Evolutionary conservation across 2,113 vertebrate genomes (phyloP), one percentile per base, ranked within the genome.

Genomic region (Ursus arctos): DNA sequence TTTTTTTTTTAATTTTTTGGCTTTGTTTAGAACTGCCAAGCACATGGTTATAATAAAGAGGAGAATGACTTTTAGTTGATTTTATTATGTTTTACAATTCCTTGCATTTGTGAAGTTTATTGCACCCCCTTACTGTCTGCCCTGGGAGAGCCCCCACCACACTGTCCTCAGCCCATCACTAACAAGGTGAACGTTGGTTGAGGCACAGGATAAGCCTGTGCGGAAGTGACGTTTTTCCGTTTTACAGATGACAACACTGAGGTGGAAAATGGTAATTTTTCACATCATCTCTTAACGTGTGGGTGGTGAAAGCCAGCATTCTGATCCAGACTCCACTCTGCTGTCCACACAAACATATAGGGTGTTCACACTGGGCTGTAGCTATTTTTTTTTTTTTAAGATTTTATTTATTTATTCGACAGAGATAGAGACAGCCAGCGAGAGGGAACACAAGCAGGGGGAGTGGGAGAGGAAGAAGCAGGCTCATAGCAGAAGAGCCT

Each of bases 21-120:
- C 22, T 88, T 93, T 88, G 10, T 85, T 95, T 59, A 81, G 19
- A 88, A 53, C 43, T 91, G 4, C 51, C 49, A 96, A 77, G 4
- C 49, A 0, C 24, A 71, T 76, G 19, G 9, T 69, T 57, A 85
- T 76, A 92, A 43, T 74, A 61, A 84, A 79, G 69, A 65, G 0
- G 36, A 67, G 47, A 61, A 7, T 12, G 11, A 82, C 13, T 15
- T 85, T 91, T 79, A 87, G 43, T 28, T 91, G 12, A 67, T 74
- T 74, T 61, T 71, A 91, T 72, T 88, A 67, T 77, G 2, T 79
- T 76, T 94, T 77, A 33, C 77, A 95, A 51, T 92, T 84, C 0
- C 59, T 93, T 43, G 43, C 4, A 28, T 79, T 36, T 36, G 43
- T 88, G 61, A 90, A 28, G 2, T 7, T 19, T 90, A 36, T 28